phyloP scores from a whole-genome alignment of 2,888 invertebrate genomes.

The Drosophila prolongata region DNA sequence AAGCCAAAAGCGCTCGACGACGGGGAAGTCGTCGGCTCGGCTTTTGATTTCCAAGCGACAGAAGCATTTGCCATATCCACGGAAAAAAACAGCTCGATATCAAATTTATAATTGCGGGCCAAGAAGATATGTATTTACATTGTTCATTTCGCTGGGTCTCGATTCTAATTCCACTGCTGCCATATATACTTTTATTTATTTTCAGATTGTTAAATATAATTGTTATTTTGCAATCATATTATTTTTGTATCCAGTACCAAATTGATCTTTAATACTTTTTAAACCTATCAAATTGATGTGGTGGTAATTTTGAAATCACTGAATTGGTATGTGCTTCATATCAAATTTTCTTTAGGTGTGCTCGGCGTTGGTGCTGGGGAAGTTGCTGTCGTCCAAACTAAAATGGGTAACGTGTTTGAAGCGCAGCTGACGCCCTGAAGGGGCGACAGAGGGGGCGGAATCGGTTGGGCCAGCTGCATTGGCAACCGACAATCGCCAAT shows the following conservation, averaged over 20 bases:
- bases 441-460: background rate
- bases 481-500: slow-evolving; percentile 15
- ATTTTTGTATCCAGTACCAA: too few species aligned
- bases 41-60: slow-evolving; percentile 48
- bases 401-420: slow-evolving; percentile 66
- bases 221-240: too few species aligned
- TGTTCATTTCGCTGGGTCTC: too few species aligned
- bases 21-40: slow-evolving; percentile 11
- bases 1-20: slow-evolving; percentile 40
- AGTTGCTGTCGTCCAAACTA: slow-evolving; percentile 38
- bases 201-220: too few species aligned
- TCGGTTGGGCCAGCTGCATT: slow-evolving; percentile 18
- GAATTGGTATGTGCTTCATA: background rate
- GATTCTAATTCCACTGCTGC: too few species aligned
- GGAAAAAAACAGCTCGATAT: background rate
- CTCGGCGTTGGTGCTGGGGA: background rate
- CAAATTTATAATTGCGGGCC: background rate
- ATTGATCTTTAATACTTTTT: background rate
- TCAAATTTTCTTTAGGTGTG: background rate
- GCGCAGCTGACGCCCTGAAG: slow-evolving; percentile 10
- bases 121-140: too few species aligned
- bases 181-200: too few species aligned
- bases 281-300: background rate
- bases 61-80: slow-evolving; percentile 33
- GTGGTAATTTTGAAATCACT: background rate